phyloP scores from a whole-genome alignment of 2,888 invertebrate species.

The Rhaphigaster nebulosa region DNA sequence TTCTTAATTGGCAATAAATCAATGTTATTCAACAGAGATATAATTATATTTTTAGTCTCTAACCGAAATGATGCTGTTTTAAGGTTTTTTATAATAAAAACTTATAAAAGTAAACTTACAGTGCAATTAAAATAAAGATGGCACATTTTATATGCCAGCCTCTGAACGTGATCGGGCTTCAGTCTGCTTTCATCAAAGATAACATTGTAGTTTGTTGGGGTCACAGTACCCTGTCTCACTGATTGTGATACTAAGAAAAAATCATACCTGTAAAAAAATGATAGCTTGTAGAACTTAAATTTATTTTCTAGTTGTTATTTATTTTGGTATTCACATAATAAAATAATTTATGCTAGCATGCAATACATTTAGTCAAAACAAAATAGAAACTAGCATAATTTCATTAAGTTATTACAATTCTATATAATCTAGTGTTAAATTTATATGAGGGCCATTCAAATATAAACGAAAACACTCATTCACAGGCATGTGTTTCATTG shows the following conservation, averaged over 20 bases:
- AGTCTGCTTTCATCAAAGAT: conserved; percentile 75
- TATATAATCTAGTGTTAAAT: too few relatives aligned
- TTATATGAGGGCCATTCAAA: too few relatives aligned
- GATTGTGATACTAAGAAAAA: conserved; percentile 91
- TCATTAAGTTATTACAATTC: too few relatives aligned
- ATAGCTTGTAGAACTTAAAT: background rate
- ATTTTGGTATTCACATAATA: background rate
- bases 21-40: too few relatives aligned
- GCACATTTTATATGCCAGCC: conserved; percentile 85
- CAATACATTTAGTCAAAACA: conserved; percentile 71
- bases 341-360: background rate
- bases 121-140: conserved; percentile 96
- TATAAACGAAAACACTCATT: too few relatives aligned
- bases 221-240: conserved; percentile 88
- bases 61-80: too few relatives aligned
- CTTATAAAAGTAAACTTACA: conserved; percentile 69
- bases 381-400: too few relatives aligned
- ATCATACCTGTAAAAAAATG: conserved; percentile 78
- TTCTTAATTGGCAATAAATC: too few relatives aligned
- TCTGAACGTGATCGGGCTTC: conserved; percentile 82
- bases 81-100: too few relatives aligned
- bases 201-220: conserved; percentile 91
- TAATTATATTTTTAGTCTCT: too few relatives aligned
- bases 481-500: too few relatives aligned
- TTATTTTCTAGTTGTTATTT: background rate